These are phyloP conservation scores for Zapus hudsonius DNA, from an alignment of 2,113 vertebrate species.

Conservation along the genomic window DNA sequence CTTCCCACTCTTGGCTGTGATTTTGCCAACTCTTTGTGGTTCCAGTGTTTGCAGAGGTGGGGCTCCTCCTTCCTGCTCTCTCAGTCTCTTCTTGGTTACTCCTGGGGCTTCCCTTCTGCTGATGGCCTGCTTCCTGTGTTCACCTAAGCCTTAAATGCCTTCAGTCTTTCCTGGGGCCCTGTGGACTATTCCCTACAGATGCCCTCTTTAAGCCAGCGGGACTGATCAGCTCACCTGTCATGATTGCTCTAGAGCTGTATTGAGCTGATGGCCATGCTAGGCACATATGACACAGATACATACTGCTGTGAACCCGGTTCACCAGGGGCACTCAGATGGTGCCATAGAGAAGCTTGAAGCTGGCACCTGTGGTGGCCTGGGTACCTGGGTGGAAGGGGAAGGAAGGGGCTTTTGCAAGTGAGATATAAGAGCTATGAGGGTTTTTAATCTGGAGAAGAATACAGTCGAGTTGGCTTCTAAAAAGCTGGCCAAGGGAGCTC, in stretches of 20 bases:
- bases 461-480: background rate
- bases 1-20: background rate
- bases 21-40: background rate
- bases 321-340: background rate
- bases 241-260: background rate
- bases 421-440: background rate
- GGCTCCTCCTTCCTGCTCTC: background rate
- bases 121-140: background rate
- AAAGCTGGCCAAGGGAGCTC: background rate
- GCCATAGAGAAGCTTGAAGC: background rate
- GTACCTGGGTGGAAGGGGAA: background rate
- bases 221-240: background rate
- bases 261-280: accelerated
- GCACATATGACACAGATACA: background rate
- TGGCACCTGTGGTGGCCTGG: background rate
- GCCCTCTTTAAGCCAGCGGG: background rate
- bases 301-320: background rate
- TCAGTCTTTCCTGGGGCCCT: background rate
- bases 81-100: background rate
- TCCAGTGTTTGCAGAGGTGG: background rate
- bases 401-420: background rate
- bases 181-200: background rate
- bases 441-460: background rate
- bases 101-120: background rate
- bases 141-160: background rate